Base-by-base conservation (phyloP, 1,140 invertebrate genomes). In the Megathymus violae region DNA sequence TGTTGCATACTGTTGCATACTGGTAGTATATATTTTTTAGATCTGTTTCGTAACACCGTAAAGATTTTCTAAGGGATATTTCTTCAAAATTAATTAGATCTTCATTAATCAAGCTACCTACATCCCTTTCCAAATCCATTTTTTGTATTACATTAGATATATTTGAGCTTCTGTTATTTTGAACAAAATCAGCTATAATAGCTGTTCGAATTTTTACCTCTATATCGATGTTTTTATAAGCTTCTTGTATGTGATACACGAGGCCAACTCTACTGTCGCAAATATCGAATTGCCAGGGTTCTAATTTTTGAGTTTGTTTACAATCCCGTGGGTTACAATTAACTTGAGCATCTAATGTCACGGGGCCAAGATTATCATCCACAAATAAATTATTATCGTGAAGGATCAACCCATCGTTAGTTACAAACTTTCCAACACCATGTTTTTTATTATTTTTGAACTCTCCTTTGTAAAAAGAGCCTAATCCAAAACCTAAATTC, bases 361-460 rank as follows among this genome's bases (percentile, higher is more conserved):
- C 4, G 0, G 71, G 34, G 27, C 69, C 76, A 2, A 93, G 72
- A 74, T 92, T 92, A 71, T 93, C 91, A 31, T 91, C 75, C 25
- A 78, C 51, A 67, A 93, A 94, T 15, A 93, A 74, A 3, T 86
- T 76, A 76, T 92, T 86, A 43, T 82, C 68, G 64, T 92, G 74
- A 1, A 93, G 64, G 9, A 88, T 86, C n/a, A 85, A 74, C 10
- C 93, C 93, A 64, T 92, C 92, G 63, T 92, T 92, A 48, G 92
- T 92, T 13, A 93, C 82, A 58, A 93, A 77, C 27, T 85, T 84
- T 14, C 93, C 93, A 11, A 76, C 63, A 1, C 93, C 93, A 58
- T 93, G 79, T 72, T 94, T 94, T 51, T 91, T 88, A 71, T 93
- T 92, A 41, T 91, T 75, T 62, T 85, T 81, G 78, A 93, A 94